Conservation (phyloP, 2,888 invertebrate genomes). For the Andrena haemorrhoa region DNA sequence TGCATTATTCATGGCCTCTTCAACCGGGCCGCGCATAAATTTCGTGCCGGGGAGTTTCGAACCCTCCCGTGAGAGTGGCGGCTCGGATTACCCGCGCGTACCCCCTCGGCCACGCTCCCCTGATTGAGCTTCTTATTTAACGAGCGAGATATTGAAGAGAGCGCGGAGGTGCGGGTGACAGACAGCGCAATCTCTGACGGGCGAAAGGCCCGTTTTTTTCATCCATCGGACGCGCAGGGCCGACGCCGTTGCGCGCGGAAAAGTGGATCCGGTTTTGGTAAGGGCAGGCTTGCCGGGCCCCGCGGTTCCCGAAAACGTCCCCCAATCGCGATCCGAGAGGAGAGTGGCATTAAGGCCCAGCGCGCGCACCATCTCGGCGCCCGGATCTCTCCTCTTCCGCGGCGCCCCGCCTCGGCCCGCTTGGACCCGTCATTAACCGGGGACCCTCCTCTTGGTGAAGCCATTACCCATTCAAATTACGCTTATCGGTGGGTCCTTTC, state of each 20-base stretch:
- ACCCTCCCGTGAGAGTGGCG: slow-evolving; percentile 18
- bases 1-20: slow-evolving; percentile 68
- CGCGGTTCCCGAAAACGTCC: slow-evolving; percentile 65
- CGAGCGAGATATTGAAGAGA: slow-evolving; percentile 34
- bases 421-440: slow-evolving; percentile 73
- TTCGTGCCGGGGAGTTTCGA: slow-evolving; percentile 30
- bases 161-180: slow-evolving; percentile 21
- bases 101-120: neutral
- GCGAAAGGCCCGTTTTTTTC: slow-evolving; percentile 15
- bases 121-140: slow-evolving; percentile 36
- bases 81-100: slow-evolving; percentile 8
- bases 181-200: slow-evolving; percentile 4
- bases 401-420: slow-evolving; percentile 38
- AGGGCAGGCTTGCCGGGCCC: slow-evolving; percentile 28
- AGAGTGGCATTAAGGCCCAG: slow-evolving; percentile 53
- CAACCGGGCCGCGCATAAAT: slow-evolving; percentile 46
- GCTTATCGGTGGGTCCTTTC: slow-evolving; percentile 76
- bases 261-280: slow-evolving; percentile 54
- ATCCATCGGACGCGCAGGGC: slow-evolving; percentile 15
- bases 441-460: slow-evolving; percentile 73
- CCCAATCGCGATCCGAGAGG: slow-evolving; percentile 57
- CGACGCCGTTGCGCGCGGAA: slow-evolving; percentile 18
- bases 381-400: slow-evolving; percentile 46
- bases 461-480: slow-evolving; percentile 82
- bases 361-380: slow-evolving; percentile 62